These are phyloP conservation scores for Hymenopus coronatus DNA, from an alignment of 2,888 invertebrate genomes.

Conservation along the genomic window DNA sequence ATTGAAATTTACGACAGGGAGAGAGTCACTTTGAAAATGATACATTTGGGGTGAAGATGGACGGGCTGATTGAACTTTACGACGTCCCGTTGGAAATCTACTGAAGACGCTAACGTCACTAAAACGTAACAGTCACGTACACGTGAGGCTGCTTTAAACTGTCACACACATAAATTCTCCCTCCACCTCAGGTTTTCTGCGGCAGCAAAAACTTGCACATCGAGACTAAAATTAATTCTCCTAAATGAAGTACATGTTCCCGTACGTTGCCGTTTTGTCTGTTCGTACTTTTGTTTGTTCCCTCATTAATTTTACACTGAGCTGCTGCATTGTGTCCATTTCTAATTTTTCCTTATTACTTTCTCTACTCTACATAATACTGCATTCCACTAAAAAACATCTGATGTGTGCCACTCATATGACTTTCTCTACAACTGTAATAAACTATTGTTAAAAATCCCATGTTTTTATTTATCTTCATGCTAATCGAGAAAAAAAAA, in stretches of 20 bases:
- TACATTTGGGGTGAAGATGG: neutral
- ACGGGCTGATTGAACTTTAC: neutral
- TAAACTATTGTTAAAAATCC: too few relatives aligned
- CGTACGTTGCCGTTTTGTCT: too few relatives aligned
- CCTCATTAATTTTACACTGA: too few relatives aligned
- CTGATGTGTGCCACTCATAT: too few relatives aligned
- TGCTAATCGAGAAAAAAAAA: too few relatives aligned
- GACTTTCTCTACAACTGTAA: too few relatives aligned
- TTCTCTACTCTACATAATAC: too few relatives aligned
- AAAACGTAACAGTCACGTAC: slow-evolving; percentile 2
- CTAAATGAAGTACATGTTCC: neutral
- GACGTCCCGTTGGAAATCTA: neutral
- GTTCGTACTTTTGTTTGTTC: too few relatives aligned
- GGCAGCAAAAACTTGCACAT: neutral
- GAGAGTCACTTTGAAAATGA: neutral
- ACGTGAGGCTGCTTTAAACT: neutral
- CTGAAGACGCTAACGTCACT: neutral
- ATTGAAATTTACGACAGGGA: slow-evolving; percentile 5
- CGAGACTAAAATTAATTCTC: slow-evolving; percentile 2
- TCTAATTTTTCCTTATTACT: too few relatives aligned
- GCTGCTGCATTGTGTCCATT: too few relatives aligned
- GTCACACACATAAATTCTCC: neutral
- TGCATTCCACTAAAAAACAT: too few relatives aligned
- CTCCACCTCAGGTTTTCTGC: neutral
- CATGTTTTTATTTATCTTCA: too few relatives aligned